Evolutionary conservation across 1,140 invertebrate species (phyloP).

Genomic region (Campodea augens): DNA sequence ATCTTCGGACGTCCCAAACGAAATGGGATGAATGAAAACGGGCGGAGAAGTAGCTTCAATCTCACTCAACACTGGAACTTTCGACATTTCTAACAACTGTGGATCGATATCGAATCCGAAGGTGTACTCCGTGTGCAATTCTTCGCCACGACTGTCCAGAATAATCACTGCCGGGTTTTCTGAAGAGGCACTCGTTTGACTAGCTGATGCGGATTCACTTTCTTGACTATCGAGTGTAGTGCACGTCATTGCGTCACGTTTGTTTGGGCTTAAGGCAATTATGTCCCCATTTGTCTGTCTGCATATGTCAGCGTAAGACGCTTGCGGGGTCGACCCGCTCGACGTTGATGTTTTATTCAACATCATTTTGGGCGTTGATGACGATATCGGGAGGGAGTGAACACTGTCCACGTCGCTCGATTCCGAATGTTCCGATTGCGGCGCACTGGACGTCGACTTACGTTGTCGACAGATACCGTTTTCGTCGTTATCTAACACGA

Average conservation of each 20-base stretch:
- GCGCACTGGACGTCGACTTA: conserved; percentile 35
- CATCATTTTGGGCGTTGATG: conserved; percentile 25
- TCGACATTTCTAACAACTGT: not conserved
- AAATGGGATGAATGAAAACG: too few relatives aligned
- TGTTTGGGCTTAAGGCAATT: too few relatives aligned
- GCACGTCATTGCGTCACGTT: too few relatives aligned
- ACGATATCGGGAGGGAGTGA: conserved; percentile 43
- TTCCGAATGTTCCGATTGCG: conserved; percentile 50
- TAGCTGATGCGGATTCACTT: too few relatives aligned
- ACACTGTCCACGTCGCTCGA: conserved; percentile 47
- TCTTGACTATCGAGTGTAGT: too few relatives aligned
- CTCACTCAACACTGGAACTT: not conserved
- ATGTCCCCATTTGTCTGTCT: too few relatives aligned
- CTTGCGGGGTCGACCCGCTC: conserved; percentile 33
- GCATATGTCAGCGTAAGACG: conserved; percentile 54
- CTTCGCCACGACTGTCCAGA: too few relatives aligned
- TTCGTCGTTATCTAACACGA: not conserved
- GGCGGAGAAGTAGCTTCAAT: too few relatives aligned
- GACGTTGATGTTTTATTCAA: conserved; percentile 19
- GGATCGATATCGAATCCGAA: not conserved
- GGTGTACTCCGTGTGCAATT: too few relatives aligned
- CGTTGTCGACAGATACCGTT: conserved; percentile 21
- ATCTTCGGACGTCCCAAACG: too few relatives aligned
- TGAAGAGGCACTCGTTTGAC: too few relatives aligned
- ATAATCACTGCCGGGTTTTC: too few relatives aligned